Evolutionary conservation across 1,140 invertebrate genomes (phyloP).

Genomic region (Leucophenga varia): DNA sequence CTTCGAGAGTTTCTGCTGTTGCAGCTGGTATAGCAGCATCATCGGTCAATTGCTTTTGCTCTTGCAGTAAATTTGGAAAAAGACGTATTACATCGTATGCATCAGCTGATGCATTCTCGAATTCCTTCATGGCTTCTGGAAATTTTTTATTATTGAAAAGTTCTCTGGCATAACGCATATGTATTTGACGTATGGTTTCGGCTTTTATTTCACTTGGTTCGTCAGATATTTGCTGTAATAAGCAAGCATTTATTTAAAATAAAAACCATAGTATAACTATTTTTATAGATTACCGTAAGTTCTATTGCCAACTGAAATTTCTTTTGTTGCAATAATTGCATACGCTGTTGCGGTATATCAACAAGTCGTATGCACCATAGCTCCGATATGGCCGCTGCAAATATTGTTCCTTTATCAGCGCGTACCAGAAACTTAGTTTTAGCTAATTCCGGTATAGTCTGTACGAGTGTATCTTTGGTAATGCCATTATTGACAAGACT

Average conservation of each 20-base stretch:
- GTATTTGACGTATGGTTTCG: constrained; percentile 81
- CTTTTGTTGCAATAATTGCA: constrained; percentile 80
- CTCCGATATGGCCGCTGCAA: constrained; percentile 81
- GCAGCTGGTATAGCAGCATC: constrained; percentile 61
- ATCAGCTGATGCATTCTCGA: constrained; percentile 85
- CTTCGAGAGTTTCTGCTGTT: constrained; percentile 66
- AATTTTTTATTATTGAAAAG: constrained; percentile 87
- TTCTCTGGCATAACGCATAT: constrained; percentile 87
- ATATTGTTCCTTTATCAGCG: constrained; percentile 76
- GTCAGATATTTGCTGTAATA: constrained; percentile 74
- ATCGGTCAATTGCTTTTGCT: constrained; percentile 55
- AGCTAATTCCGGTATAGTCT: constrained; percentile 72
- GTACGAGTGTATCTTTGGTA: constrained; percentile 69
- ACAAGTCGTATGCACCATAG: constrained; percentile 83
- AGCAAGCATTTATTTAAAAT: background rate
- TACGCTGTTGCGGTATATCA: constrained; percentile 78
- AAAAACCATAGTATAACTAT: background rate
- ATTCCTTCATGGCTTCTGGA: constrained; percentile 86
- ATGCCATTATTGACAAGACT: constrained; percentile 71
- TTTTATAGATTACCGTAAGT: constrained; percentile 72
- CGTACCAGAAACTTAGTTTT: constrained; percentile 67
- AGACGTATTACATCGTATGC: constrained; percentile 92
- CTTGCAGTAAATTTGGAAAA: constrained; percentile 83
- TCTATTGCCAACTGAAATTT: constrained; percentile 93
- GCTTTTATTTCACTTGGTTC: constrained; percentile 78